Conservation (phyloP, 2,113 vertebrate species). For the Archilochus colubris region DNA sequence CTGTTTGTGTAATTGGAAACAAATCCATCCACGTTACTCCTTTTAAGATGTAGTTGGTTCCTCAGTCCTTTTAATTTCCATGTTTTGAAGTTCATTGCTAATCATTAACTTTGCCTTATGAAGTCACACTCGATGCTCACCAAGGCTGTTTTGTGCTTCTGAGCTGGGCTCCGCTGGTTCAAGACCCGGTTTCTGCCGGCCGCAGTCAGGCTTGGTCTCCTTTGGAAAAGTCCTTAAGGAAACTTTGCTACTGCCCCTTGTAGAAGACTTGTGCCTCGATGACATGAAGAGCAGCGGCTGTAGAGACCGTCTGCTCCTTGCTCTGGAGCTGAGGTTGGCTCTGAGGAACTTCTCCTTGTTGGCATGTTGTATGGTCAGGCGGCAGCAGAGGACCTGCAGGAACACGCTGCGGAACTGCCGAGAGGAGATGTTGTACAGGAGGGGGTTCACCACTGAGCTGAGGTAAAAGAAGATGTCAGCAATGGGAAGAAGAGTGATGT, state of each 20-base stretch:
- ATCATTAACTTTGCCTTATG: not conserved
- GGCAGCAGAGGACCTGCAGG: conserved; percentile 86
- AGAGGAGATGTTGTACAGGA: conserved; percentile 94
- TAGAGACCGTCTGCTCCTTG: not conserved
- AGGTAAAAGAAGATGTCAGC: conserved; percentile 93
- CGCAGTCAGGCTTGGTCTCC: not conserved
- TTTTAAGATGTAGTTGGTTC: not conserved
- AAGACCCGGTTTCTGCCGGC: not conserved
- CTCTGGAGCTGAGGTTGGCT: not conserved
- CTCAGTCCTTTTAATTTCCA: not conserved
- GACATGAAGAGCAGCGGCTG: conserved; percentile 69
- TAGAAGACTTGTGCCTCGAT: not conserved
- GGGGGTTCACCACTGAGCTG: conserved; percentile 93
- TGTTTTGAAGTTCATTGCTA: not conserved
- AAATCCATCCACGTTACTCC: conserved; percentile 2
- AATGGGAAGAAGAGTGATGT: conserved; percentile 85
- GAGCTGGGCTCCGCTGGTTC: not conserved
- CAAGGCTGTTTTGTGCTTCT: conserved; percentile 42
- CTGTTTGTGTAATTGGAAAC: conserved; percentile 28
- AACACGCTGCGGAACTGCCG: conserved; percentile 90
- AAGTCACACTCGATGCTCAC: conserved; percentile 74
- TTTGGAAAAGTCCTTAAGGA: conserved; percentile 73
- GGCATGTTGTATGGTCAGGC: conserved; percentile 80
- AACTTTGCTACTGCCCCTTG: not conserved
- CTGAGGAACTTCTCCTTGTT: conserved; percentile 77